Evolutionary conservation across 2,113 vertebrate genomes (phyloP), one percentile per base, ranked within the genome.

Genomic region (Ellobius talpinus): DNA sequence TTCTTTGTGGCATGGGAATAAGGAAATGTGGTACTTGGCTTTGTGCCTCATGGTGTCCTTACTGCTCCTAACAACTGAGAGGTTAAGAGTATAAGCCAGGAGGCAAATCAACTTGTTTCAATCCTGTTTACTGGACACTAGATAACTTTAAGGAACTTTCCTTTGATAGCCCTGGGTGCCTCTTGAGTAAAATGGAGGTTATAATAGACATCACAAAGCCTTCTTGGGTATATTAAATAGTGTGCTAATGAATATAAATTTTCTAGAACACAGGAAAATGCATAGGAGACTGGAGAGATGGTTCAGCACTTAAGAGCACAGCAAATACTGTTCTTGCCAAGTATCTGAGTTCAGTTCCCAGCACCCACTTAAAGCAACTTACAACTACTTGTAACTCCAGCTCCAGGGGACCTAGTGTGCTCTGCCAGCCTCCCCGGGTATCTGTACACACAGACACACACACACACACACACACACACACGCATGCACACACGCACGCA

Each of bases 211-310:
- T 72, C 33, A 70, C 9, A 72, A 87, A 74, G 24, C 76, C 10
- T 85, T 66, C 7, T 81, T 66, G 31, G 36, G 31, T 72, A 88
- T 77, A 88, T 65, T 87, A 55, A 92, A 65, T 50, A 6, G 31
- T 58, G 63, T 82, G 31, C 10, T 93, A 77, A 93, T 81, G 2
- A 90, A 86, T 82, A 21, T 21, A 82, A 77, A 87, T 39, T 94
- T 96, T 16, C 13, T 31, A 68, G 78, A 93, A 85, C 4, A 55
- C 9, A 93, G 36, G 36, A 26, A 61, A 82, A 61, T 61, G 55
- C 23, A 39, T 12, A 11, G 21, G 55, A 84, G 24, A 26, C 5
- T 84, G 7, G n/a, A 61, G 24, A 63, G n/a, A 63, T 84, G 13
- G n/a, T 42, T 63, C n/a, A 19, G 24, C 12, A 84, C n/a, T 84